A percentile compares a stretch with the other conserved stretches of the same genome.
These are phyloP conservation scores for Metallyticus violacea DNA, from an alignment of 2,888 invertebrate genomes.

Conservation along the genomic window DNA sequence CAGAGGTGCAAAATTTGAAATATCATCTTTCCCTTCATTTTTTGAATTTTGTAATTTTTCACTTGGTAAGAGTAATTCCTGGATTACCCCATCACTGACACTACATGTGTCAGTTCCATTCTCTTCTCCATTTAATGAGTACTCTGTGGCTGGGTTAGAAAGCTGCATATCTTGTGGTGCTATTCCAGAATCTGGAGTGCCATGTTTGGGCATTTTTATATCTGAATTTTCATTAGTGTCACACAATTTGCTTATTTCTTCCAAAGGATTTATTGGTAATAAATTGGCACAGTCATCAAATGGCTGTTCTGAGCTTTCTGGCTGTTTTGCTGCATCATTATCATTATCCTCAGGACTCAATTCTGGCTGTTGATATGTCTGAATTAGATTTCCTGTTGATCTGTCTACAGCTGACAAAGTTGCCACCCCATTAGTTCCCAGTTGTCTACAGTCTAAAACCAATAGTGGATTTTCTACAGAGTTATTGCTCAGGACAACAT, in stretches of 20 bases:
- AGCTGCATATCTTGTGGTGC: background rate
- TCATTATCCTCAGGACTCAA: background rate
- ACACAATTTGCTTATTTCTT: background rate
- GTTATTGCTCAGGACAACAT: constrained; percentile 35
- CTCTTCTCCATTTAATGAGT: background rate
- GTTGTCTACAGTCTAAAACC: constrained; percentile 35
- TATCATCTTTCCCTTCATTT: background rate
- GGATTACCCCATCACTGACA: background rate
- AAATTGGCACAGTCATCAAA: background rate
- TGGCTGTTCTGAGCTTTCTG: background rate
- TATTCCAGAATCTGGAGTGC: background rate
- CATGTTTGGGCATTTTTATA: background rate
- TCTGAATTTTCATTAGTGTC: background rate
- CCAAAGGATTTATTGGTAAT: background rate
- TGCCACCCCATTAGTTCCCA: background rate
- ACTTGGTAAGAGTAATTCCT: background rate
- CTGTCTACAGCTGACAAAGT: constrained; percentile 5
- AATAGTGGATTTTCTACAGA: constrained; percentile 37
- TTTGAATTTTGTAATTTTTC: background rate
- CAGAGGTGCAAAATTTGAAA: background rate
- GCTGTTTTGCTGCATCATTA: background rate
- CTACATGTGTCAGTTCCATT: background rate
- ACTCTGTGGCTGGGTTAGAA: background rate
- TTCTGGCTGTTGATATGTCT: background rate
- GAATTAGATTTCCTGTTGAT: background rate